Conservation (phyloP, 2,888 invertebrate genomes). For the Megaustenia siamemsis region DNA sequence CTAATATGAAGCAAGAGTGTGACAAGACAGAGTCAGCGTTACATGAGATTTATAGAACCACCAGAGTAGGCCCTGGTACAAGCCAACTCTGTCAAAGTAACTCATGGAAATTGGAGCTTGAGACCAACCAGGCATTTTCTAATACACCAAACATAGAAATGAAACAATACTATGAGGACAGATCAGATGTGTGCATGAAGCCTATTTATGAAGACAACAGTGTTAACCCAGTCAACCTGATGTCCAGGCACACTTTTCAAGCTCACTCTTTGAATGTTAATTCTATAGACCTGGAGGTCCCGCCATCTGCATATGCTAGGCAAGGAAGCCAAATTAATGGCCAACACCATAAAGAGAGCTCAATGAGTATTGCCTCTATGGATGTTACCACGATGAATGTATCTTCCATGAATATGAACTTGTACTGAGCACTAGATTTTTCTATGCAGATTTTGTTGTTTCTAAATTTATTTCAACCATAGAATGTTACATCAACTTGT, state of each 20-base stretch:
- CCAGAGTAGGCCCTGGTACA: background rate
- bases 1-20: background rate
- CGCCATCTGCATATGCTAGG: background rate
- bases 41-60: background rate
- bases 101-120: background rate
- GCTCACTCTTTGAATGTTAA: background rate
- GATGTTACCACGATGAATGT: conserved; percentile 35
- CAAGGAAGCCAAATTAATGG: background rate
- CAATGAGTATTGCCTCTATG: conserved; percentile 27
- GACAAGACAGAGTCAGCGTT: background rate
- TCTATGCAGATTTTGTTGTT: too few species aligned
- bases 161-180: conserved; percentile 1
- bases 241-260: background rate
- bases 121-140: background rate
- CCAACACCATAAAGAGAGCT: conserved; percentile 9
- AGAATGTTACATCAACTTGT: too few species aligned
- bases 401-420: conserved; percentile 33
- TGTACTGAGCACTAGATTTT: background rate
- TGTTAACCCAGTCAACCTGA: background rate
- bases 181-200: conserved; percentile 11
- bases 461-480: too few species aligned
- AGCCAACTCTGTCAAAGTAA: background rate
- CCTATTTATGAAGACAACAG: background rate
- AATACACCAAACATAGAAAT: background rate
- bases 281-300: background rate